Evolutionary conservation across 2,888 invertebrate species (phyloP).

Genomic region (Myathropa florea): DNA sequence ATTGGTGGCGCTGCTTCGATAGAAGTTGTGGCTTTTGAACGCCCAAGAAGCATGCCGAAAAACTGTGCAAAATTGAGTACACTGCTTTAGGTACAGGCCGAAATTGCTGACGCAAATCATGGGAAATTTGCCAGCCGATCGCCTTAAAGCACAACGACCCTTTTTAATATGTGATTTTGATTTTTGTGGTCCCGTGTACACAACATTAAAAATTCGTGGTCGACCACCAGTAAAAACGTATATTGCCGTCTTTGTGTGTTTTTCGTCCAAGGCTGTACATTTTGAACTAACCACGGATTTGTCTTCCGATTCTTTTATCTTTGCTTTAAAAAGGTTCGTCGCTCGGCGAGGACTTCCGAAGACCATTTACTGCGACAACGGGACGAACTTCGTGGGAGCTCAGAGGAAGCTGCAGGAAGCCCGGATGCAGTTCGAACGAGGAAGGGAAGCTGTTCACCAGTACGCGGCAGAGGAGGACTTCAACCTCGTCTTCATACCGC

Average conservation of each 20-base stretch:
- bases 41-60: slow-evolving; percentile 41
- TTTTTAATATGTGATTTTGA: slow-evolving; percentile 28
- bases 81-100: slow-evolving; percentile 50
- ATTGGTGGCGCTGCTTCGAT: slow-evolving; percentile 22
- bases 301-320: slow-evolving; percentile 62
- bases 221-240: slow-evolving; percentile 41
- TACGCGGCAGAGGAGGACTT: too few relatives aligned
- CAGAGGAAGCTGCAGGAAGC: not conserved
- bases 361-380: too few relatives aligned
- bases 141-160: not conserved
- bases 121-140: slow-evolving; percentile 34
- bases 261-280: too few relatives aligned
- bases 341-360: slow-evolving; percentile 35
- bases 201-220: slow-evolving; percentile 37
- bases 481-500: too few relatives aligned
- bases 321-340: slow-evolving; percentile 63
- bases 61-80: slow-evolving; percentile 26
- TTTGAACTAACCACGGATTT: slow-evolving; percentile 62
- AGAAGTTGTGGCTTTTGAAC: slow-evolving; percentile 32
- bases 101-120: slow-evolving; percentile 43
- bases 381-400: slow-evolving; percentile 41
- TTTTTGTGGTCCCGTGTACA: slow-evolving; percentile 40
- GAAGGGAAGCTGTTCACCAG: not conserved
- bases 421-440: too few relatives aligned
- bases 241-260: too few relatives aligned